Evolutionary conservation across 2,888 invertebrate species (phyloP).

Genomic region (Sphecodes monilicornis): DNA sequence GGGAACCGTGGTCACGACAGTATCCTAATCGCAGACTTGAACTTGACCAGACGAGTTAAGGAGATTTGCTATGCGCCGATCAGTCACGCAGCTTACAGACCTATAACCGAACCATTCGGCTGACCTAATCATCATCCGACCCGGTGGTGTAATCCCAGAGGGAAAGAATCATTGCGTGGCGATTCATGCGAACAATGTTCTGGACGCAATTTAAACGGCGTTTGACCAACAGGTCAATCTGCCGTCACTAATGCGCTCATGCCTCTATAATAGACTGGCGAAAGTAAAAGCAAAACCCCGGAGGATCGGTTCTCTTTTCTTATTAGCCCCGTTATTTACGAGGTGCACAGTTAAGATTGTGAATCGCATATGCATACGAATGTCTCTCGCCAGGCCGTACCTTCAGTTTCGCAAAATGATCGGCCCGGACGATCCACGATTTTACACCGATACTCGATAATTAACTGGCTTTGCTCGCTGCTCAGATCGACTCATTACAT

Average conservation of each 20-base stretch:
- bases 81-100: conserved; percentile 67
- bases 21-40: conserved; percentile 41
- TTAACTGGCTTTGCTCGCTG: conserved; percentile 46
- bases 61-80: conserved; percentile 63
- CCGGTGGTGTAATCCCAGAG: conserved; percentile 20
- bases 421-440: conserved; percentile 49
- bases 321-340: conserved; percentile 67
- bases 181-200: conserved; percentile 65
- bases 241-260: conserved; percentile 78
- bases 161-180: conserved; percentile 47
- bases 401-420: conserved; percentile 48
- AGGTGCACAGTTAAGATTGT: conserved; percentile 71
- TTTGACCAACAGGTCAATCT: conserved; percentile 76
- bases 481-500: conserved; percentile 7
- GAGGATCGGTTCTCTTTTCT: conserved; percentile 57
- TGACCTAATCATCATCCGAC: conserved; percentile 67
- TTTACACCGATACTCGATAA: conserved; percentile 64
- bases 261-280: conserved; percentile 72
- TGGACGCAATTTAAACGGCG: conserved; percentile 73
- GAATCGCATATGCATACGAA: conserved; percentile 66
- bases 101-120: conserved; percentile 69
- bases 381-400: conserved; percentile 31
- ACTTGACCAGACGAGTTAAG: conserved; percentile 55
- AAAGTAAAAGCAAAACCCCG: conserved; percentile 60
- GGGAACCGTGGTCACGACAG: neutral